These are phyloP conservation scores for Esox lucius DNA, from an alignment of 2,797 vertebrate species.

Conservation along the genomic window DNA sequence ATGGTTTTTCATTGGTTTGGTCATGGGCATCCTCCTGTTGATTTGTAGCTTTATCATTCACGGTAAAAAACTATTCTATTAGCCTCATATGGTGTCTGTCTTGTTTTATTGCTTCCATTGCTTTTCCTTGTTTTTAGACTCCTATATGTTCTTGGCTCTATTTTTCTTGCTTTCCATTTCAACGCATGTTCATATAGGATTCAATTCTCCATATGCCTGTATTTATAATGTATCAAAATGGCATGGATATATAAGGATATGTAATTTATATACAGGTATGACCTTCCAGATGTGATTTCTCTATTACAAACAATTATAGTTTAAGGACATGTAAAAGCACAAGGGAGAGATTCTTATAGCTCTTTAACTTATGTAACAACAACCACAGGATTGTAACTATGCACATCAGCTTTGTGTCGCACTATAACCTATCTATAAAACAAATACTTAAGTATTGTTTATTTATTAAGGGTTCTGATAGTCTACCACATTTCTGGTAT, in stretches of 20 bases:
- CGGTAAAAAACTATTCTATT: conserved; percentile 24
- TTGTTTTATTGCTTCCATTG: conserved; percentile 27
- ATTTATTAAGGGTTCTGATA: background rate
- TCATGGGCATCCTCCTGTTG: background rate
- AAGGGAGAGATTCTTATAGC: conserved; percentile 23
- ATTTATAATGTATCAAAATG: conserved; percentile 59
- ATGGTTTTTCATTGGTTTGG: conserved; percentile 59
- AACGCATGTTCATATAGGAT: conserved; percentile 57
- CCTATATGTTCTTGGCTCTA: conserved; percentile 44
- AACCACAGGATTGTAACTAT: conserved; percentile 9
- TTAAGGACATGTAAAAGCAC: conserved; percentile 46
- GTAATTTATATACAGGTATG: conserved; percentile 30
- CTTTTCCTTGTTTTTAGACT: conserved; percentile 33
- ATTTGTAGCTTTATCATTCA: conserved; percentile 39
- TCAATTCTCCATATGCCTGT: conserved; percentile 40
- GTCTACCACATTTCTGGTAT: background rate
- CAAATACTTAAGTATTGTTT: background rate
- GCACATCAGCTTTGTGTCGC: background rate
- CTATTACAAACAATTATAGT: conserved; percentile 29
- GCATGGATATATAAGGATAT: conserved; percentile 60
- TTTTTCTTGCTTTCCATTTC: conserved; percentile 50
- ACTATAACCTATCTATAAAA: background rate
- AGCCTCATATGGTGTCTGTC: no score
- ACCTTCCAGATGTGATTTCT: conserved; percentile 18
- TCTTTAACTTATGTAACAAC: conserved; percentile 21